These are phyloP conservation scores for Onychorhynchus coronatus DNA, from an alignment of 2,113 vertebrate species.

Conservation along the genomic window DNA sequence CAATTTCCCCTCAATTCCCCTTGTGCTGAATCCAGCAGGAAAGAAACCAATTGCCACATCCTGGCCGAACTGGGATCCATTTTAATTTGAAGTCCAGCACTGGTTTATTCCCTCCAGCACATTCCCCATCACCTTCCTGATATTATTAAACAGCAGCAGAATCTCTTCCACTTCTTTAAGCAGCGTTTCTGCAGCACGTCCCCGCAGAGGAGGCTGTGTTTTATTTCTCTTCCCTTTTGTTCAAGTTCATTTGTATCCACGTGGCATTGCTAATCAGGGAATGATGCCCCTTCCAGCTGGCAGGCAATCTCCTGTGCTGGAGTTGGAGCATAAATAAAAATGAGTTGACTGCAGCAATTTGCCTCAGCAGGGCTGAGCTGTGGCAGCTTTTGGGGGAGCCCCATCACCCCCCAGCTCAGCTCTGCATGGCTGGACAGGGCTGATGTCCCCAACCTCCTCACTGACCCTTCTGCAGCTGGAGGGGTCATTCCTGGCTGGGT, in stretches of 20 bases:
- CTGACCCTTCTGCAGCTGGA: not conserved
- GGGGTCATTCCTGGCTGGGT: not conserved
- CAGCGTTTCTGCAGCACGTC: not conserved
- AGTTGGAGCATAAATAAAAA: not conserved
- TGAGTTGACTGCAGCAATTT: not conserved
- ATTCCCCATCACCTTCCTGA: not conserved
- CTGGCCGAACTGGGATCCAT: not conserved
- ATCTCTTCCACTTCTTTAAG: not conserved
- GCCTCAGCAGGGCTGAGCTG: not conserved
- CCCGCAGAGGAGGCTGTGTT: not conserved
- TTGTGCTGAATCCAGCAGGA: not conserved
- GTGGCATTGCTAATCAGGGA: conserved; percentile 3
- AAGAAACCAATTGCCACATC: not conserved
- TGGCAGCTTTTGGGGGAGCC: not conserved
- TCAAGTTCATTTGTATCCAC: not conserved
- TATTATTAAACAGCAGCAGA: not conserved
- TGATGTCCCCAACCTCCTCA: not conserved
- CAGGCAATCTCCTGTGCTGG: not conserved
- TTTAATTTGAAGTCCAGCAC: not conserved
- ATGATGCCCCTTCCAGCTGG: not conserved
- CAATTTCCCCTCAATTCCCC: not conserved
- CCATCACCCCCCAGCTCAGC: not conserved
- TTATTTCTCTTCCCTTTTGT: not conserved
- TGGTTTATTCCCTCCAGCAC: not conserved
- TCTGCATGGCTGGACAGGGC: not conserved